Evolutionary conservation across 2,888 invertebrate species (phyloP), one percentile per base, ranked within the genome.

Genomic region (Pollenia amentaria): DNA sequence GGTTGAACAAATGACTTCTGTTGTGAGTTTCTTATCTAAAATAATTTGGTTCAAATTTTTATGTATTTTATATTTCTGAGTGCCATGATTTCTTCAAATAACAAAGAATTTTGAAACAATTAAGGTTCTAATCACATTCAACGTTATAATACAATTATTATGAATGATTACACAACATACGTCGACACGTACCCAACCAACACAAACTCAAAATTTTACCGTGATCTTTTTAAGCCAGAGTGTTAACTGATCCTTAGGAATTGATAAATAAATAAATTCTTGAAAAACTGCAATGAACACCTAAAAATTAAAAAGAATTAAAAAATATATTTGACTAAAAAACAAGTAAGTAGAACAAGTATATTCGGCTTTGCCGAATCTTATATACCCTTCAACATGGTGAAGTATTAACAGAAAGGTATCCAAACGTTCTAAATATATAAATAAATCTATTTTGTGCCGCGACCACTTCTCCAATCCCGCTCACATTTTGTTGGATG

Each of bases 211-310:
- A 29, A n/a, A n/a, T 60, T 42, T 6, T 38, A 81, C 55, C 18
- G 53, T 80, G 64, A 65, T 53, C 38, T 53, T 67, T 60, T 77
- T 65, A 7, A 16, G 42, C 9, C 38, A 62, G 55, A 55, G 77
- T 72, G 76, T 83, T 72, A 77, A 29, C 60, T 53, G 86, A 83
- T 86, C 60, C 46, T 83, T 76, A 48, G 12, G 70, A 79, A 86
- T 57, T 86, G 86, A 83, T 86, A 79, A 69, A 62, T 9, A 18
- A 62, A 75, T 51, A 70, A 51, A 40, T 29, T 62, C 29, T 77
- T 60, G 10, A 65, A 51, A 16, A 64, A 55, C 64, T 40, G 38
- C 44, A 79, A 51, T 44, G 44, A 75, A 60, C 16, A 38, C 18
- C 12, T 29, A 51, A 2, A n/a, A 69, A 21, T 14, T 14, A 53